A percentile compares a stretch with the other conserved stretches of the same genome.
Evolutionary conservation across 2,888 invertebrate genomes (phyloP).

Genomic region (Pristionchus exspectatus): DNA sequence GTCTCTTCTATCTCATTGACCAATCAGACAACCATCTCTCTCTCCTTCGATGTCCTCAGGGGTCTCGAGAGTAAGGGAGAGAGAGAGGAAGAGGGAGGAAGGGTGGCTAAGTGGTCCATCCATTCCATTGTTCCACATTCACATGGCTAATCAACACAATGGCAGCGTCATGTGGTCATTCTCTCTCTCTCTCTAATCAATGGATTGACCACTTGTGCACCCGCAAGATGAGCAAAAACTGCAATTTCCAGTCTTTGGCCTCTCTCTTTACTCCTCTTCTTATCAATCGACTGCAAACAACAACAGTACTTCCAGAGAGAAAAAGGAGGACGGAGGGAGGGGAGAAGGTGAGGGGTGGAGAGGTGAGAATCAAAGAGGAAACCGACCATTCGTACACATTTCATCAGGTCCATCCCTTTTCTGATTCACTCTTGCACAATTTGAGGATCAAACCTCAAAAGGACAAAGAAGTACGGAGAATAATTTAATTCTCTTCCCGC

Average conservation of each 20-base stretch:
- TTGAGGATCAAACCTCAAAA: background rate
- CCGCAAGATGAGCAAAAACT: conserved; percentile 14
- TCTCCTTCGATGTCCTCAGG: conserved; percentile 5
- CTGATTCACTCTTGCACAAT: background rate
- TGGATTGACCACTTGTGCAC: background rate
- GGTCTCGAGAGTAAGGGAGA: background rate
- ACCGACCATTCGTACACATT: conserved; percentile 17
- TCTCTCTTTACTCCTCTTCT: conserved; percentile 36
- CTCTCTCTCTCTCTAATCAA: background rate
- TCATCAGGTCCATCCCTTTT: background rate
- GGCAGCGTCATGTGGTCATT: conserved; percentile 22
- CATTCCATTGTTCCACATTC: conserved; percentile 33
- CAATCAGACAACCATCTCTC: conserved; percentile 27
- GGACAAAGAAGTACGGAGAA: background rate
- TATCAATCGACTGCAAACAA: conserved; percentile 39
- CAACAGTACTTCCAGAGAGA: conserved; percentile 30
- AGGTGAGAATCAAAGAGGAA: background rate
- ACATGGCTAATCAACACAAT: conserved; percentile 29
- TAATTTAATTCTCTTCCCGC: background rate
- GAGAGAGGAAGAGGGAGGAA: background rate
- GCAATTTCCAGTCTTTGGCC: background rate
- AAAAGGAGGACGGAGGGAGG: background rate
- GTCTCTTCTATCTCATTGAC: conserved; percentile 45
- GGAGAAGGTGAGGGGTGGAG: background rate
- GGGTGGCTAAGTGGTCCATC: conserved; percentile 24